phyloP scores from a whole-genome alignment of 2,113 vertebrate genomes.

The Ginglymostoma cirratum region DNA sequence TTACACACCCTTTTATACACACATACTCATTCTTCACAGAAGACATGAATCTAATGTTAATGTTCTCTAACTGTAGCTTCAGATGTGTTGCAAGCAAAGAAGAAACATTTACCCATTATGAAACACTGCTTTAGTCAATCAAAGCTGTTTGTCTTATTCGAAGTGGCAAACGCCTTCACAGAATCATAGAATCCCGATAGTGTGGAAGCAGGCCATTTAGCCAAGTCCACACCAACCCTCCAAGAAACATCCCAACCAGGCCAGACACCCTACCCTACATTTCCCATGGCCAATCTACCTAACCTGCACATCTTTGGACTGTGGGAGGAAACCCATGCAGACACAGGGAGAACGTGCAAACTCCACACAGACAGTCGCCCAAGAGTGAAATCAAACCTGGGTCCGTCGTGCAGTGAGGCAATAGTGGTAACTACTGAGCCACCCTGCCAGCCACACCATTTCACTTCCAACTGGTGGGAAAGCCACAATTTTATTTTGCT shows the following conservation, averaged over 20 bases:
- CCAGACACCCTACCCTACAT: too few species aligned
- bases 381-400: too few species aligned
- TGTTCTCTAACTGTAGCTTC: neutral
- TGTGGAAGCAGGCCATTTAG: too few species aligned
- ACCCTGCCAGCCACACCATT: neutral
- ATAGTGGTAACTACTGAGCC: neutral
- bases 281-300: too few species aligned
- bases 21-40: neutral
- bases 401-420: neutral
- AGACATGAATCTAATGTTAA: neutral
- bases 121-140: neutral
- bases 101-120: neutral
- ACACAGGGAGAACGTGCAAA: too few species aligned
- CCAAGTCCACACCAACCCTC: too few species aligned
- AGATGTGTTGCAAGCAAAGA: neutral
- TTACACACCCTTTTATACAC: neutral
- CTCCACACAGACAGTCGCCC: too few species aligned
- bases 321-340: too few species aligned
- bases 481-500: neutral
- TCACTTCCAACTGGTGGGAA: neutral
- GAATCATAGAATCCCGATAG: too few species aligned
- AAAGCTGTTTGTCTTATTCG: neutral
- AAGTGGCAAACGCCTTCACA: too few species aligned
- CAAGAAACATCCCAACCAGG: too few species aligned
- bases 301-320: too few species aligned